These are phyloP conservation scores for Pseudochirops corinnae DNA, from an alignment of 2,797 vertebrate genomes.

Conservation along the genomic window DNA sequence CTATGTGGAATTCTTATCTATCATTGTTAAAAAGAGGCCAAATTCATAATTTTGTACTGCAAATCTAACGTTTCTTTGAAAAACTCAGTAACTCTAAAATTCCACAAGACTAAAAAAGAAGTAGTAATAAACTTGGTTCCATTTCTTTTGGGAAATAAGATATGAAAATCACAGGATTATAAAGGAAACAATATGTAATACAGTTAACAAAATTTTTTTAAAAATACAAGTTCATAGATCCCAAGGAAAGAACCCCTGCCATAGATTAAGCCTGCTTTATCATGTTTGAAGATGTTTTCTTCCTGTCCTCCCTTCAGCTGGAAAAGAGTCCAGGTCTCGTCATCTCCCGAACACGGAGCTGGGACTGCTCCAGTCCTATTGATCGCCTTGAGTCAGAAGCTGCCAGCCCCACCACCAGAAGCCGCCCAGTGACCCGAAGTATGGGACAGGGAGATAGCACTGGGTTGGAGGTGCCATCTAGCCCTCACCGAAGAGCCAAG, in stretches of 20 bases:
- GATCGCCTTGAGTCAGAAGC: constrained; percentile 87
- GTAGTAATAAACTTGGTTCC: not conserved
- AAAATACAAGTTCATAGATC: not conserved
- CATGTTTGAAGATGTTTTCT: not conserved
- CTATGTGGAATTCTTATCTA: not conserved
- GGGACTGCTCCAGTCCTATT: constrained; percentile 89
- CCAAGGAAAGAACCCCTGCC: not conserved
- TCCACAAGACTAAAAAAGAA: not conserved
- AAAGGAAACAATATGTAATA: not conserved
- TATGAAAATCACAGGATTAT: not conserved
- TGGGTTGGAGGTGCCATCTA: constrained; percentile 82
- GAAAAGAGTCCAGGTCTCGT: constrained; percentile 87
- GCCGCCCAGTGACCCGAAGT: constrained; percentile 90
- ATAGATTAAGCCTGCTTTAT: not conserved
- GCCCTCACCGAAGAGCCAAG: constrained; percentile 89
- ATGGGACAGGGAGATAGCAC: constrained; percentile 89
- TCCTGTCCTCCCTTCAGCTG: constrained; percentile 78
- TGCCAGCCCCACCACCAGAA: constrained; percentile 85
- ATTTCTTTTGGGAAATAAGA: not conserved
- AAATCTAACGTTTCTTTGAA: constrained; percentile 27
- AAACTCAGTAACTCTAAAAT: constrained; percentile 45
- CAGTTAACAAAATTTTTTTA: not conserved
- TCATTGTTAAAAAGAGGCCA: not conserved
- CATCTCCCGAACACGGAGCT: constrained; percentile 86
- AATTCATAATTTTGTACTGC: constrained; percentile 50